Evolutionary conservation across 2,888 invertebrate species (phyloP).

Genomic region (Andrena chrysosceles): DNA sequence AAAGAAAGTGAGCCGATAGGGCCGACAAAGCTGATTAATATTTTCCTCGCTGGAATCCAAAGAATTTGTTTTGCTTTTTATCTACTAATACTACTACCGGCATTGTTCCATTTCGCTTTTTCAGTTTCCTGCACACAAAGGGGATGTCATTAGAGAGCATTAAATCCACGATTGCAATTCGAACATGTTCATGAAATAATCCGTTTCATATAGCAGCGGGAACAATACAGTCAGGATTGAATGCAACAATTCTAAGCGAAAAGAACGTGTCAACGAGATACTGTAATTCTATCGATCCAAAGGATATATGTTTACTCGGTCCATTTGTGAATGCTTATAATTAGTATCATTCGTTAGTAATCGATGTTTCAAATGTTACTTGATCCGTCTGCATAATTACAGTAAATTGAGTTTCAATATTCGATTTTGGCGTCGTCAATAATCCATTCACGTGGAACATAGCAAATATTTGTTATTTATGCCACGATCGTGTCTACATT

Average conservation of each 20-base stretch:
- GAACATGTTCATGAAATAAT: not conserved
- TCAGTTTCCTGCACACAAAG: not conserved
- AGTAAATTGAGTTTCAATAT: no score
- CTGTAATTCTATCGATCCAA: no score
- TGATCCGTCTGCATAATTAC: not conserved
- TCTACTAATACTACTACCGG: not conserved
- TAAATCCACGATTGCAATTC: not conserved
- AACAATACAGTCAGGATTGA: not conserved
- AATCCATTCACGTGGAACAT: not conserved
- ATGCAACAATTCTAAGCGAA: no score
- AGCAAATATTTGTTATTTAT: constrained; percentile 1
- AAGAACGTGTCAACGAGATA: no score
- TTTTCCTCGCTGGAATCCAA: not conserved
- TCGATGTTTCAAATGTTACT: not conserved
- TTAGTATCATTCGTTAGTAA: not conserved
- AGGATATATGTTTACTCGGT: not conserved
- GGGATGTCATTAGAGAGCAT: not conserved
- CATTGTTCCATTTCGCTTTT: not conserved
- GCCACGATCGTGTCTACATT: constrained; percentile 2
- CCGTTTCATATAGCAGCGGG: not conserved
- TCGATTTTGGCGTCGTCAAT: not conserved
- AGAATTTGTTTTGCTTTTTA: not conserved
- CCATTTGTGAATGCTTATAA: not conserved
- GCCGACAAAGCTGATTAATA: not conserved
- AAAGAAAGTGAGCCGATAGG: not conserved